Conservation (phyloP, 2,888 invertebrate species). For the Andrena camellia region DNA sequence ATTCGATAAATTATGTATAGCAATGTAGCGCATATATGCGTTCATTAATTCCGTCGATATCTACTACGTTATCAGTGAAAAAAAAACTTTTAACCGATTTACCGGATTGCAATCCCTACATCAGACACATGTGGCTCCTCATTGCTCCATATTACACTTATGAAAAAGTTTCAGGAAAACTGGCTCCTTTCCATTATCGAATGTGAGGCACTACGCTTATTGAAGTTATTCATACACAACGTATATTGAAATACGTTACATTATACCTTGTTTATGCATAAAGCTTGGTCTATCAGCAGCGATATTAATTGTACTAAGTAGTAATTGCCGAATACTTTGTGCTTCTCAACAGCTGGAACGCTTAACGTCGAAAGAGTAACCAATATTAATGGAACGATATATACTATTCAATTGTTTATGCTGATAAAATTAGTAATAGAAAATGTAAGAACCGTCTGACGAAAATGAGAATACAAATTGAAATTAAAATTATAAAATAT, state of each 20-base stretch:
- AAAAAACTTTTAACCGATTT: too few species aligned
- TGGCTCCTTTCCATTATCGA: not conserved
- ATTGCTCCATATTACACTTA: not conserved
- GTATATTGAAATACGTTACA: not conserved
- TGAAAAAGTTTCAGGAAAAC: not conserved
- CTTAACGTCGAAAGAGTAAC: not conserved
- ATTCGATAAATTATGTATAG: too few species aligned
- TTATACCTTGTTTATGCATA: not conserved
- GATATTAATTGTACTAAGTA: not conserved
- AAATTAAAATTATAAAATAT: too few species aligned
- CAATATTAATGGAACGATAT: not conserved
- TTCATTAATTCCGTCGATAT: too few species aligned
- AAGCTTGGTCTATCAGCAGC: not conserved
- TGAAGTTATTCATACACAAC: not conserved
- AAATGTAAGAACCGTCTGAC: too few species aligned
- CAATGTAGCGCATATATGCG: too few species aligned
- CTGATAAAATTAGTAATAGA: too few species aligned
- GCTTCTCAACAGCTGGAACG: not conserved
- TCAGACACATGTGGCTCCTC: not conserved
- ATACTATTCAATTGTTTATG: too few species aligned
- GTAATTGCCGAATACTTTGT: not conserved
- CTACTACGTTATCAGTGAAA: too few species aligned
- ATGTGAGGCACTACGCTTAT: not conserved
- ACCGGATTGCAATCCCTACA: too few species aligned
- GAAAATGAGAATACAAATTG: too few species aligned